Base-by-base conservation (phyloP, 2,888 invertebrate genomes). In the Leucoma salicis region DNA sequence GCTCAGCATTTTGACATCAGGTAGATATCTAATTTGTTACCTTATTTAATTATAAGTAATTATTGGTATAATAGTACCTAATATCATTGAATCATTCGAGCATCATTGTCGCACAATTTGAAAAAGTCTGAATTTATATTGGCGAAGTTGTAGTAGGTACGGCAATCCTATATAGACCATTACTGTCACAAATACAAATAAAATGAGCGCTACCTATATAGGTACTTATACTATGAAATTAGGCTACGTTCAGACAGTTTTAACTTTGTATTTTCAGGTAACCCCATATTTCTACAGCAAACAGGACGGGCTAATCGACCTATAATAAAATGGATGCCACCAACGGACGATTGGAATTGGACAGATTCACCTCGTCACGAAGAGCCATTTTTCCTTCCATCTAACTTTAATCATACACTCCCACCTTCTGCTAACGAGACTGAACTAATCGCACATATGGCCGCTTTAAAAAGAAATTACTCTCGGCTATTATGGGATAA, bases 401-500 rank as follows among this genome's bases (percentile, higher is more conserved):
- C 78, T 14, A 88, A 90, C 57, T 83, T 78, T 59, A 86, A 78
- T 15, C 91, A 91, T 67, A 87, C 87, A 49, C 68, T 90, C 34
- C 91, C 91, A 1, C 90, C 90, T 5, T 82, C 85, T 11, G 87
- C 88, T 31, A 88, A 89, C 49, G 90, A 90, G 65, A 85, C 88
- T 10, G 88, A 86, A 63, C 65, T 89, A 1, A 74, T 90, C 24
- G 80, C 84, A 12, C 85, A 86, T 44, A 85, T 90, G 84, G 73
- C 81, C 24, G 78, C 81, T 1, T 60, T 90, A 12, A 88, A 84
- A 65, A 63, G 87, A 42, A 90, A 90, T 53, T 88, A 87, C 51
- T 89, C 88, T 1, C 72, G 95, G 10, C 91, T 95, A 69, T 76
- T 95, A 24, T 95, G 95, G 95, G 94, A 95, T 57, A 92, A 90